Evolutionary conservation across 2,888 invertebrate genomes (phyloP).

Genomic region (Philhelius pedissequus): DNA sequence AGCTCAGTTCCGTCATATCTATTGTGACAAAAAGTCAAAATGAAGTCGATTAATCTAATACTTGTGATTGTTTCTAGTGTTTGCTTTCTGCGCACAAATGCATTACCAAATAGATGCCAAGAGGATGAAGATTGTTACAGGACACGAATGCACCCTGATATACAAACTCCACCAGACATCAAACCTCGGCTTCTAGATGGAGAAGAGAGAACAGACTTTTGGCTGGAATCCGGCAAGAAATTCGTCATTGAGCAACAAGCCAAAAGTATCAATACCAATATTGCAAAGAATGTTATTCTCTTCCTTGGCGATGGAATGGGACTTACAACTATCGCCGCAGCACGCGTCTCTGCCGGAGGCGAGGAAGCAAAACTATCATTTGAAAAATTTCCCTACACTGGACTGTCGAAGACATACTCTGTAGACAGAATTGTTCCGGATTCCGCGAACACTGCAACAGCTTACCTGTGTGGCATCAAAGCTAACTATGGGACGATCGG

Average conservation of each 20-base stretch:
- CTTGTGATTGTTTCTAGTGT: background rate
- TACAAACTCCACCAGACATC: conserved; percentile 45
- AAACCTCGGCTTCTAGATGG: conserved; percentile 44
- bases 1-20: background rate
- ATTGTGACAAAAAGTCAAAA: background rate
- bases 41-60: background rate
- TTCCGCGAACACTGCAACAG: conserved; percentile 90
- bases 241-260: conserved; percentile 74
- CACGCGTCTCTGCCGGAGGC: conserved; percentile 87
- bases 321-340: conserved; percentile 88
- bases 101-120: conserved; percentile 71
- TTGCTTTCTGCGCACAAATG: background rate
- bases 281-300: conserved; percentile 88
- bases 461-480: conserved; percentile 89
- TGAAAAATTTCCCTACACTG: conserved; percentile 87
- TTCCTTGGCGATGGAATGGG: conserved; percentile 96
- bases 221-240: conserved; percentile 72
- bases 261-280: conserved; percentile 75
- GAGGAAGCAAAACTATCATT: conserved; percentile 86
- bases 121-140: conserved; percentile 74
- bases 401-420: conserved; percentile 87
- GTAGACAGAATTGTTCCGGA: conserved; percentile 88
- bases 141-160: conserved; percentile 74
- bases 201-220: conserved; percentile 73
- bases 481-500: conserved; percentile 88